Base-by-base conservation (phyloP, 2,888 invertebrate genomes). In the Synanthedon formicaeformis region DNA sequence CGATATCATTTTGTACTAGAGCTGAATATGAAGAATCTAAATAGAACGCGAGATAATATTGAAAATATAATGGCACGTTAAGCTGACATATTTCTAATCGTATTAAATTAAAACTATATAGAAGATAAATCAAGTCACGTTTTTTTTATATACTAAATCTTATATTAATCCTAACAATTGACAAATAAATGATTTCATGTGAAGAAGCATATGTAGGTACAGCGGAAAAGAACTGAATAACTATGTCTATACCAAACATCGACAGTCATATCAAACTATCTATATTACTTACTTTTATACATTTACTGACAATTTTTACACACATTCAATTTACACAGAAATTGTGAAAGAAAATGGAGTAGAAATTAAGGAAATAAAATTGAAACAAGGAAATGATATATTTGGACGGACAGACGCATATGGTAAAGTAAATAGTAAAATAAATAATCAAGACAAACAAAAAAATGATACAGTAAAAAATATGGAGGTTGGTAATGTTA, bases 401-500 rank as follows among this genome's bases (percentile, higher is more conserved):
- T 61, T 73, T 85, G 86, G 86, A 87, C 86, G 86, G 86, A 87
- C 80, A 83, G 83, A 83, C 75, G 77, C 63, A 81, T 75, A 76
- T 72, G 67, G 64, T 67, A 63, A 54, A 61, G 66, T 66, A 64
- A 65, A 62, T 60, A 65, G 60, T 34, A 3, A 62, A 61, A 55
- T 62, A 63, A 65, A 64, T 59, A 58, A 56, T 45, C n/a, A 45
- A 13, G n/a, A 45, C 45, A 45, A 8, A 45, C 14, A 1, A 45
- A 45, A 45, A 45, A 45, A 14, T 23, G 4, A 23, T 23, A 23
- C 18, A 23, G 18, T 23, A 23, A 4, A 5, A 23, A 23, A 23
- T 5, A 23, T 23, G 4, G 23, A 5, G 5, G 23, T 23, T 23
- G 23, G 23, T 23, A 23, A 23, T 23, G 18, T 11, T n/a, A 8